phyloP scores from a whole-genome alignment of 2,797 vertebrate genomes.

The Nannoperca australis region DNA sequence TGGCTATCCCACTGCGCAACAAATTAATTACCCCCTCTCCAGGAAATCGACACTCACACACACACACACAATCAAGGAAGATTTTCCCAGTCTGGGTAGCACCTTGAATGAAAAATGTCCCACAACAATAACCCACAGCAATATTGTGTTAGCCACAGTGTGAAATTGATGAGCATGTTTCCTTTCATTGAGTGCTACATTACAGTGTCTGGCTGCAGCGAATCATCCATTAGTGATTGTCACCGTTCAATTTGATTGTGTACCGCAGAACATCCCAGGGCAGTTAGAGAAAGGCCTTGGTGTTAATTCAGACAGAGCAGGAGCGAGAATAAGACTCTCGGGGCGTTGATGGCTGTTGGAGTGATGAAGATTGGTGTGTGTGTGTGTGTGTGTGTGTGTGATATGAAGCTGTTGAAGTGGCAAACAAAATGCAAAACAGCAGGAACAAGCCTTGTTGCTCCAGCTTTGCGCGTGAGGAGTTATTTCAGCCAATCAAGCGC shows the following conservation, averaged over 20 bases:
- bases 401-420: constrained; percentile 67
- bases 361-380: constrained; percentile 77
- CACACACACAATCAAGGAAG: constrained; percentile 61
- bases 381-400: constrained; percentile 21
- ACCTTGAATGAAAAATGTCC: constrained; percentile 85
- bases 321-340: constrained; percentile 71
- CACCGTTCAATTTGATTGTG: constrained; percentile 84
- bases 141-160: constrained; percentile 84
- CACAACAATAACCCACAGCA: constrained; percentile 81
- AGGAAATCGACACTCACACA: constrained; percentile 68
- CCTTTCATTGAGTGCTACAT: constrained; percentile 83
- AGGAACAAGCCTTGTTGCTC: constrained; percentile 38
- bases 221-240: constrained; percentile 85
- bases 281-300: constrained; percentile 76
- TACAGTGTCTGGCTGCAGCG: constrained; percentile 77
- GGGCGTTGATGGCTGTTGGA: constrained; percentile 65
- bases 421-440: constrained; percentile 72
- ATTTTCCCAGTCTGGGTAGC: constrained; percentile 69
- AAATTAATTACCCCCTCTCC: constrained; percentile 84
- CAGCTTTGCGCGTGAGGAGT: constrained; percentile 29
- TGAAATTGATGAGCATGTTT: constrained; percentile 86
- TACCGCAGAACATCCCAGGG: constrained; percentile 75
- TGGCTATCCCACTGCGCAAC: constrained; percentile 76
- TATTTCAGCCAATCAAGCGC: constrained; percentile 48
- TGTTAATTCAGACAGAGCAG: constrained; percentile 80